These are phyloP conservation scores for Bombus sylvicola DNA, from an alignment of 1,140 invertebrate species.

Conservation along the genomic window DNA sequence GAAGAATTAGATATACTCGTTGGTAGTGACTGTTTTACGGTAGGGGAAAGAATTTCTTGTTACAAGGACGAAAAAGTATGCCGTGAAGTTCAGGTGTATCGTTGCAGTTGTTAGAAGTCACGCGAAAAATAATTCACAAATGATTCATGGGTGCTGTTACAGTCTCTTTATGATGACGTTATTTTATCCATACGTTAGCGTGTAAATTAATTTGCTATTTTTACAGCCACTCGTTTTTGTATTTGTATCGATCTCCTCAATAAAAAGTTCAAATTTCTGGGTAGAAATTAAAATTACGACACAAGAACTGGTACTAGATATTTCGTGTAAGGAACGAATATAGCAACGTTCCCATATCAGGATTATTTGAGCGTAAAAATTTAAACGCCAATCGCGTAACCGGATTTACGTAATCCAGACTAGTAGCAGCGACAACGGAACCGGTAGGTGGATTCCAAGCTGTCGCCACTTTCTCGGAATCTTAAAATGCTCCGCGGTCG, in stretches of 20 bases:
- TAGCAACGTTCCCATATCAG: neutral
- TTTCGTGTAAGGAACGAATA: neutral
- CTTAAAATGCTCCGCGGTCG: slow-evolving; percentile 2
- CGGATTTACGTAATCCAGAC: slow-evolving; percentile 36
- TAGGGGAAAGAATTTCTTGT: neutral
- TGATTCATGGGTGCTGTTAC: neutral
- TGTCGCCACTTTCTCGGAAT: slow-evolving; percentile 47
- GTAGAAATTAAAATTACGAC: too few species aligned
- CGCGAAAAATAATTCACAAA: neutral
- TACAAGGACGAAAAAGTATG: neutral
- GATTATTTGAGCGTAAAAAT: slow-evolving; percentile 21
- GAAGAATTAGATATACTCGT: neutral
- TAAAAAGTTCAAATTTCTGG: too few species aligned
- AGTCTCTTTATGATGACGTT: too few species aligned
- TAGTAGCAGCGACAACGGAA: slow-evolving; percentile 13
- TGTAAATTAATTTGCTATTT: too few species aligned
- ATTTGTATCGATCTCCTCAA: too few species aligned
- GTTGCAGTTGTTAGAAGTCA: neutral
- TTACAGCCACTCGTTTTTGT: too few species aligned
- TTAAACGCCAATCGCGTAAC: slow-evolving; percentile 40
- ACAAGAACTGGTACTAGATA: neutral
- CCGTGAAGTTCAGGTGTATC: neutral
- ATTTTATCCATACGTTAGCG: too few species aligned
- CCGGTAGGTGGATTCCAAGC: slow-evolving; percentile 28
- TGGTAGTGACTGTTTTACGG: too few species aligned